Percentiles rank a stretch among this genome's conserved stretches.
Evolutionary conservation across 2,797 vertebrate species (phyloP).

Genomic region (Manis crassicaudata): DNA sequence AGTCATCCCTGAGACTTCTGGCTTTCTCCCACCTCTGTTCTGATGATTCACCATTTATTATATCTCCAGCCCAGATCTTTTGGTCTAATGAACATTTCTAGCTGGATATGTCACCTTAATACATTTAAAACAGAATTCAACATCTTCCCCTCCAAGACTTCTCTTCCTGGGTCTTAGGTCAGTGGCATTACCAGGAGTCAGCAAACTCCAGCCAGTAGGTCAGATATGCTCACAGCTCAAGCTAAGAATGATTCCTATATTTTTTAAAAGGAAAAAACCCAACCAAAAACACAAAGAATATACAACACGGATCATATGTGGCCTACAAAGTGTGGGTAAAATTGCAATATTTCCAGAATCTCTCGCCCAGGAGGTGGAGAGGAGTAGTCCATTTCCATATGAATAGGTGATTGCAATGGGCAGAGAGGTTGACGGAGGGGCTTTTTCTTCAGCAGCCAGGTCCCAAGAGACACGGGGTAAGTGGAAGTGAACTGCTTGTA

Average conservation of each 20-base stretch:
- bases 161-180: background rate
- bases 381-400: too few species aligned
- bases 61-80: conserved; percentile 11
- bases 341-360: too few species aligned
- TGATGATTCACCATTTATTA: background rate
- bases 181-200: background rate
- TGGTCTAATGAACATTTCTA: background rate
- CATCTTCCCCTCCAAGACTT: background rate
- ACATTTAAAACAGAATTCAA: background rate
- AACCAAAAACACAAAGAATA: background rate
- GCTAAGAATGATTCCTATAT: background rate
- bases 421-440: too few species aligned
- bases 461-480: too few species aligned
- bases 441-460: too few species aligned
- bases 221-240: background rate
- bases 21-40: background rate
- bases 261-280: background rate
- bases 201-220: background rate
- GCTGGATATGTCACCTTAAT: background rate
- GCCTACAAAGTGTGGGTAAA: background rate
- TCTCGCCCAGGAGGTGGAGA: too few species aligned
- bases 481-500: too few species aligned
- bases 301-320: background rate
- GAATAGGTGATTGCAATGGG: too few species aligned
- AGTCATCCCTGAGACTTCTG: background rate